phyloP scores from a whole-genome alignment of 2,888 invertebrate species.

The Lasioglossum leucozonium region DNA sequence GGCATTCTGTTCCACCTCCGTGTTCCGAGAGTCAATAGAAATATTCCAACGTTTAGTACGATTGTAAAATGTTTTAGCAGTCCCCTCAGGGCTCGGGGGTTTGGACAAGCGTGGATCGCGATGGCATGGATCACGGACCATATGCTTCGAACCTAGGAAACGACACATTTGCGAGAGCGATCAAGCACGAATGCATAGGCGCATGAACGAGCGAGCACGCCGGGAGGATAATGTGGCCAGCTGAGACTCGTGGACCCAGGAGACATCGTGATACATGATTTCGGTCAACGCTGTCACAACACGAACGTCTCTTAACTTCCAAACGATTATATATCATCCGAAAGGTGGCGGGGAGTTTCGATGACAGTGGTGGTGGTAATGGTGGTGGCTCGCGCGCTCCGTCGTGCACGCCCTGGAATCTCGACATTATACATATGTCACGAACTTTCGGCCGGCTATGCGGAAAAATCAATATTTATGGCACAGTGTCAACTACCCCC shows the following conservation, averaged over 20 bases:
- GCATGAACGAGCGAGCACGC: background rate
- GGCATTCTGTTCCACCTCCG: too few relatives aligned
- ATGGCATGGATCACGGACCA: background rate
- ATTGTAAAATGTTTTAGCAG: background rate
- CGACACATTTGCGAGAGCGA: constrained; percentile 19
- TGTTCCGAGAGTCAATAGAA: background rate
- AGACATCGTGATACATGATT: constrained; percentile 71
- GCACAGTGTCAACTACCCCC: constrained; percentile 46
- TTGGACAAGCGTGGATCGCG: background rate
- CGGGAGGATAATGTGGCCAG: constrained; percentile 54
- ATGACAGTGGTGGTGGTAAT: background rate
- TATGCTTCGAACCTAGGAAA: constrained; percentile 16
- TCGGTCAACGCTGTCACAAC: constrained; percentile 74
- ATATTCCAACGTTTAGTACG: background rate
- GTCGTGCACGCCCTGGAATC: constrained; percentile 38
- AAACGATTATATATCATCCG: constrained; percentile 74
- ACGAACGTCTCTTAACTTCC: constrained; percentile 73
- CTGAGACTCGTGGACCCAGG: constrained; percentile 32
- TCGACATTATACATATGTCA: constrained; percentile 47
- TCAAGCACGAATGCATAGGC: background rate
- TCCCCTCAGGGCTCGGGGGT: background rate
- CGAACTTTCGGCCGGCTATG: constrained; percentile 45
- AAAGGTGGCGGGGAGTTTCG: constrained; percentile 3
- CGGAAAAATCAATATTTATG: constrained; percentile 70
- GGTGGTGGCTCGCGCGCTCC: background rate